These are phyloP conservation scores for Trinorchestia longiramus DNA, from an alignment of 1,140 invertebrate species.

Conservation along the genomic window DNA sequence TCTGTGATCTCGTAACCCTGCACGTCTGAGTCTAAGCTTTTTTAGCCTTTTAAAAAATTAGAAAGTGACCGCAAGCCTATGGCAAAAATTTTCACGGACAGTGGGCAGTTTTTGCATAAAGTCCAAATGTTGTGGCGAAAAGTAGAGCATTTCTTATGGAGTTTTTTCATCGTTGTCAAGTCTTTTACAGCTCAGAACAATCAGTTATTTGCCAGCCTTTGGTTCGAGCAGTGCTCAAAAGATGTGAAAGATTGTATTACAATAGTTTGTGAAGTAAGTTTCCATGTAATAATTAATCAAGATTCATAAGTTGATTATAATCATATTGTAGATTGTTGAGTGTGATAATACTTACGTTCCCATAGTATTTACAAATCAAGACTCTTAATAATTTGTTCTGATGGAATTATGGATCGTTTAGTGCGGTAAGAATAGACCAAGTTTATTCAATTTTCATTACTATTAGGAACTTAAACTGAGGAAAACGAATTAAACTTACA, in stretches of 20 bases:
- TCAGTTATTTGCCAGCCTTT: background rate
- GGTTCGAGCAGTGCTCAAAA: background rate
- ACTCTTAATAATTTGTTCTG: too few relatives aligned
- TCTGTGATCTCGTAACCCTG: background rate
- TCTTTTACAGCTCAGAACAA: background rate
- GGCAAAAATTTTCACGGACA: slow-evolving; percentile 4
- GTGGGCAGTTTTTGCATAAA: slow-evolving; percentile 20
- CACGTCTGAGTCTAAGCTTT: background rate
- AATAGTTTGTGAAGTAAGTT: background rate
- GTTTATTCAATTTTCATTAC: too few relatives aligned
- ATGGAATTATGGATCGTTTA: too few relatives aligned
- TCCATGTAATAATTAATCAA: too few relatives aligned
- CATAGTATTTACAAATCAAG: too few relatives aligned
- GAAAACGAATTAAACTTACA: too few relatives aligned
- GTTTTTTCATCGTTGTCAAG: background rate
- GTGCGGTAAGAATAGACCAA: too few relatives aligned
- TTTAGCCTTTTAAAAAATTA: background rate
- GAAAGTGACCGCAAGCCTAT: background rate
- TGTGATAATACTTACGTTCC: too few relatives aligned
- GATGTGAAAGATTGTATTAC: background rate
- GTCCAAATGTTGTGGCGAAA: slow-evolving; percentile 20
- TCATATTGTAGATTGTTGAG: too few relatives aligned
- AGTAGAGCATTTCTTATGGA: slow-evolving; percentile 40
- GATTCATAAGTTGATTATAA: too few relatives aligned
- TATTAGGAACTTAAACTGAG: too few relatives aligned